These are phyloP conservation scores for Meloe dianella DNA, from an alignment of 2,888 invertebrate genomes.

Conservation along the genomic window DNA sequence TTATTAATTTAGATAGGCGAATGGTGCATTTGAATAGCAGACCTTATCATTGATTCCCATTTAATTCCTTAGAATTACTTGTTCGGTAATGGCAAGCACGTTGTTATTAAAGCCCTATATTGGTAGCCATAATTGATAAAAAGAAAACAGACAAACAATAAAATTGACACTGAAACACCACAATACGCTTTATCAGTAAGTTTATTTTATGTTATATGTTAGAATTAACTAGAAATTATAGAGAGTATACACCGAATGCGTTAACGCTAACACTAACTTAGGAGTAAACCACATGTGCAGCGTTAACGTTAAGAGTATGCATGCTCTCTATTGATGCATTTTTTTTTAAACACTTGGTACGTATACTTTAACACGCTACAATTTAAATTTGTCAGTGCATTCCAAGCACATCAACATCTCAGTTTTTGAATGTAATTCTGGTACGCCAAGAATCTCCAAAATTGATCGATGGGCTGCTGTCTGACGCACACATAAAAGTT, in stretches of 20 bases:
- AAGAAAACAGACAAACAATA: no score
- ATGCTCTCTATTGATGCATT: no score
- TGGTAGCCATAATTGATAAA: slow-evolving; percentile 30
- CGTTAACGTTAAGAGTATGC: not conserved
- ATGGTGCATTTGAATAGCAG: slow-evolving; percentile 25
- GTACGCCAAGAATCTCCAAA: no score
- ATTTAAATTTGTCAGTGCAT: slow-evolving; percentile 13
- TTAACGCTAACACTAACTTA: slow-evolving; percentile 9
- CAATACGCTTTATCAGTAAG: slow-evolving; percentile 41
- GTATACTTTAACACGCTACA: slow-evolving; percentile 30
- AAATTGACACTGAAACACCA: slow-evolving; percentile 38
- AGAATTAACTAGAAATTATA: slow-evolving; percentile 20
- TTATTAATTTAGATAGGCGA: slow-evolving; percentile 15
- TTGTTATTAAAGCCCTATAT: slow-evolving; percentile 25
- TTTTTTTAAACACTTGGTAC: slow-evolving; percentile 27
- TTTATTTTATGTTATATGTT: slow-evolving; percentile 43
- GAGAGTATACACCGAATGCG: not conserved
- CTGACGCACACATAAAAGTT: no score
- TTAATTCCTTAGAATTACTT: slow-evolving; percentile 24
- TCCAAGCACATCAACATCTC: no score
- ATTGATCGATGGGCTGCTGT: no score
- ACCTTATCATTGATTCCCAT: slow-evolving; percentile 5
- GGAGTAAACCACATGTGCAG: not conserved
- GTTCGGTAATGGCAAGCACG: slow-evolving; percentile 30
- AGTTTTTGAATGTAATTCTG: no score